A percentile compares a stretch with the other conserved stretches of the same genome.
These are phyloP conservation scores for Thecocarcelia acutangulata DNA, from an alignment of 2,888 invertebrate genomes.

Conservation along the genomic window DNA sequence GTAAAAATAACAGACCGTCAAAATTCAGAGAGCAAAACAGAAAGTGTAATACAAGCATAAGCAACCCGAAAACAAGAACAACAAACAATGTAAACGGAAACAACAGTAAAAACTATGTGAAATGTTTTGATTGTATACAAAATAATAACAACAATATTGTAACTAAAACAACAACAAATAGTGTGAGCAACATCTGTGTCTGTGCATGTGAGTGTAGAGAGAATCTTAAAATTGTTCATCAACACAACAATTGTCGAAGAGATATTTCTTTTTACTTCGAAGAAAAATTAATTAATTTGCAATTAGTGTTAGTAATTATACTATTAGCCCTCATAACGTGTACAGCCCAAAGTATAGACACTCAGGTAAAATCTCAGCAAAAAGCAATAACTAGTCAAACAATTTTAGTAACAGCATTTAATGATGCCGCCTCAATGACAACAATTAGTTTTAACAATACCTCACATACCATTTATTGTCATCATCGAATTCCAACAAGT, in stretches of 20 bases:
- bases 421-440: not conserved
- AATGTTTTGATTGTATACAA: conserved; percentile 1
- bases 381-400: conserved; percentile 16
- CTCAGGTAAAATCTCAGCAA: conserved; percentile 16
- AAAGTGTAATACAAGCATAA: conserved; percentile 4
- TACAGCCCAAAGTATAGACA: conserved; percentile 31
- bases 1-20: conserved; percentile 15
- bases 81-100: not conserved
- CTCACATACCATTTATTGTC: not conserved
- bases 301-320: conserved; percentile 40
- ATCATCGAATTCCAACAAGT: conserved; percentile 7
- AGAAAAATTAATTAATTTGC: conserved; percentile 17
- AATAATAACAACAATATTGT: not conserved
- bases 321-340: conserved; percentile 44
- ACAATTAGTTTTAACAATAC: not conserved
- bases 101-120: not conserved
- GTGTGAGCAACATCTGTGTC: not conserved
- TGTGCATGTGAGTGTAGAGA: conserved; percentile 12
- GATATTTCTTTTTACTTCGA: conserved; percentile 36
- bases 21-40: conserved; percentile 9
- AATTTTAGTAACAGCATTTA: not conserved
- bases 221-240: conserved; percentile 16
- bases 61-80: not conserved
- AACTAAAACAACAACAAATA: not conserved
- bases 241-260: conserved; percentile 3